Percentiles rank a stretch among this genome's conserved stretches.
phyloP scores from a whole-genome alignment of 1,140 invertebrate species.

The Cydia fagiglandana region DNA sequence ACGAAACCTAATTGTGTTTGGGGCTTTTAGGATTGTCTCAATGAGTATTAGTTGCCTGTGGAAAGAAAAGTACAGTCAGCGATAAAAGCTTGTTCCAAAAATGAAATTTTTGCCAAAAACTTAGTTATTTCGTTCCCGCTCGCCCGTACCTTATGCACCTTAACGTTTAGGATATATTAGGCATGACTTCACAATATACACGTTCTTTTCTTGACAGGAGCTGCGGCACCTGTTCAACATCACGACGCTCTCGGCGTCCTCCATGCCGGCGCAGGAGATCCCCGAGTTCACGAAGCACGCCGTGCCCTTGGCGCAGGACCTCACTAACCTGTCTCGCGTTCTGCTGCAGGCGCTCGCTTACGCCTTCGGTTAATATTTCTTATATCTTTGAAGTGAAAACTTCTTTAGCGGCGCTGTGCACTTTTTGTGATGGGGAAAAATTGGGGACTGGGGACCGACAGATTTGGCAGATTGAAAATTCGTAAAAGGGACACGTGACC shows the following conservation, averaged over 20 bases:
- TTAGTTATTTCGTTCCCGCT: background rate
- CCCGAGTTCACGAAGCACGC: constrained; percentile 83
- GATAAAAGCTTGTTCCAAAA: too few species aligned
- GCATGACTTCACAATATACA: too few species aligned
- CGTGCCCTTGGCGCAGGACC: constrained; percentile 82
- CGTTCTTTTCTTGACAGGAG: constrained; percentile 68
- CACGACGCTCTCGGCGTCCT: constrained; percentile 79
- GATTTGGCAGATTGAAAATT: too few species aligned
- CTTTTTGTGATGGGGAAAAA: background rate
- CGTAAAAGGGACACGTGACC: too few species aligned
- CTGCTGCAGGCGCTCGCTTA: constrained; percentile 83
- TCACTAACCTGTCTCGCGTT: constrained; percentile 83
- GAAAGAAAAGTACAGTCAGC: too few species aligned
- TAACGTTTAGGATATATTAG: background rate
- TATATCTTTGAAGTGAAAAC: background rate
- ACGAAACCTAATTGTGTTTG: too few species aligned
- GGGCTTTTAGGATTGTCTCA: too few species aligned
- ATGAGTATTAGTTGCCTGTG: too few species aligned
- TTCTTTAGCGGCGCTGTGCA: too few species aligned
- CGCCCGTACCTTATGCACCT: background rate
- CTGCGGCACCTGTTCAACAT: constrained; percentile 85
- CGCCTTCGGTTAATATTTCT: constrained; percentile 74
- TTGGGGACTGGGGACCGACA: too few species aligned
- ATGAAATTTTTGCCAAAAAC: too few species aligned
- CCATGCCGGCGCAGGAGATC: constrained; percentile 83